Evolutionary conservation across 2,113 vertebrate species (phyloP).

Genomic region (Amblyornis subalaris): DNA sequence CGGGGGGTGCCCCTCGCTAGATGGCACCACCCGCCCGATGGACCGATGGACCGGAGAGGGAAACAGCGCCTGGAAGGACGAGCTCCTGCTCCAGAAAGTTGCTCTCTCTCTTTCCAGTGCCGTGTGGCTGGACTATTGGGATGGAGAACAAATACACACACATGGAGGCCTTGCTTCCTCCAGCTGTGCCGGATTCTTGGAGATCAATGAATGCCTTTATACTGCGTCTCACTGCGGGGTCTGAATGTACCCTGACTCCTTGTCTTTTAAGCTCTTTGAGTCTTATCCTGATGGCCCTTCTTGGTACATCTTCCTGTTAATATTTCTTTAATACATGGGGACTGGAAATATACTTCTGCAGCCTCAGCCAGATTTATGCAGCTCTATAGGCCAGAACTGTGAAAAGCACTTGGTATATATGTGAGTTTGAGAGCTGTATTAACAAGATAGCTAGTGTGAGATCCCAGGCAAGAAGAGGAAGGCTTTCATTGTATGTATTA

Average conservation of each 20-base stretch:
- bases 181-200: not conserved
- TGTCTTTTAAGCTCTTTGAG: not conserved
- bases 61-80: accelerated
- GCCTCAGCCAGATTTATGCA: not conserved
- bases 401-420: not conserved
- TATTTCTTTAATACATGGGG: not conserved
- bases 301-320: not conserved
- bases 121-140: accelerated
- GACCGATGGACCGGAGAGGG: accelerated
- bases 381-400: not conserved
- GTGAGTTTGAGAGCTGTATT: not conserved
- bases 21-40: not conserved
- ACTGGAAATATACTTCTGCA: not conserved
- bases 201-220: not conserved
- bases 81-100: not conserved
- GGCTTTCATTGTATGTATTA: not conserved
- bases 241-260: not conserved
- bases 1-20: conserved; percentile 24
- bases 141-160: accelerated
- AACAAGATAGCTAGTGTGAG: not conserved
- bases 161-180: not conserved
- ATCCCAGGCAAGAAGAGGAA: not conserved
- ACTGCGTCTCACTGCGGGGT: accelerated
- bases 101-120: not conserved
- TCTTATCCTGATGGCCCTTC: not conserved